phyloP scores from a whole-genome alignment of 2,113 vertebrate species.

The Ictidomys tridecemlineatus region DNA sequence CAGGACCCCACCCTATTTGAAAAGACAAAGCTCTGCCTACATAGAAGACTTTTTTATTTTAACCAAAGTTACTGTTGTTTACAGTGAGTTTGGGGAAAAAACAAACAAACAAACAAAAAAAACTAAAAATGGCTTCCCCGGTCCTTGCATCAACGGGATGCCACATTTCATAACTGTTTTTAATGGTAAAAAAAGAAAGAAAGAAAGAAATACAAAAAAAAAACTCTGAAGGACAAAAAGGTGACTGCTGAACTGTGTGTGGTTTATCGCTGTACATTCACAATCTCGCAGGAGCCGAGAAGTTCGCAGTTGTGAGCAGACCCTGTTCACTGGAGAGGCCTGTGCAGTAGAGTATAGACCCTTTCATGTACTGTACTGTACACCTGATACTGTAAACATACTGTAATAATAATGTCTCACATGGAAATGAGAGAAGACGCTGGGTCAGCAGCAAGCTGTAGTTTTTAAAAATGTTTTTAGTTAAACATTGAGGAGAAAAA shows the following conservation, averaged over 20 bases:
- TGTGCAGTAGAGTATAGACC: constrained; percentile 99
- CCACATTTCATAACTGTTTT: constrained; percentile 92
- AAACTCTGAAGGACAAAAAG: constrained; percentile 89
- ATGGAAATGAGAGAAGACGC: constrained; percentile 90
- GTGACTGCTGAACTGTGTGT: constrained; percentile 95
- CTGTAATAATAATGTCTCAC: constrained; percentile 98
- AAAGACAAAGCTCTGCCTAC: constrained; percentile 95
- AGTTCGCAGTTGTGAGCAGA: constrained; percentile 94
- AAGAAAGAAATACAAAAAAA: constrained; percentile 63
- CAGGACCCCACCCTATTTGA: constrained; percentile 87
- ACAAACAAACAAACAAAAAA: constrained; percentile 27
- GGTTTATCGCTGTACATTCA: constrained; percentile 96
- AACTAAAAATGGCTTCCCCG: constrained; percentile 90
- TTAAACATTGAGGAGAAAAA: constrained; percentile 96
- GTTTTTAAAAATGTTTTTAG: constrained; percentile 99
- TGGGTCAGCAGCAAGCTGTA: constrained; percentile 97
- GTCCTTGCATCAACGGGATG: constrained; percentile 90
- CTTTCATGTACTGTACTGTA: constrained; percentile 96
- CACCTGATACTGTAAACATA: constrained; percentile 98
- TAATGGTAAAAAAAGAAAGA: constrained; percentile 87
- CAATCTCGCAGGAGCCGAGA: constrained; percentile 93
- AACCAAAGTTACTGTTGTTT: constrained; percentile 99
- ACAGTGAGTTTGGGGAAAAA: constrained; percentile 98
- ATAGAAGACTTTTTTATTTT: constrained; percentile 96
- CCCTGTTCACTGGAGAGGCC: constrained; percentile 94